A percentile compares a stretch with the other conserved stretches of the same genome.
Evolutionary conservation across 1,140 invertebrate genomes (phyloP).

Genomic region (Lasaia peninsularis): DNA sequence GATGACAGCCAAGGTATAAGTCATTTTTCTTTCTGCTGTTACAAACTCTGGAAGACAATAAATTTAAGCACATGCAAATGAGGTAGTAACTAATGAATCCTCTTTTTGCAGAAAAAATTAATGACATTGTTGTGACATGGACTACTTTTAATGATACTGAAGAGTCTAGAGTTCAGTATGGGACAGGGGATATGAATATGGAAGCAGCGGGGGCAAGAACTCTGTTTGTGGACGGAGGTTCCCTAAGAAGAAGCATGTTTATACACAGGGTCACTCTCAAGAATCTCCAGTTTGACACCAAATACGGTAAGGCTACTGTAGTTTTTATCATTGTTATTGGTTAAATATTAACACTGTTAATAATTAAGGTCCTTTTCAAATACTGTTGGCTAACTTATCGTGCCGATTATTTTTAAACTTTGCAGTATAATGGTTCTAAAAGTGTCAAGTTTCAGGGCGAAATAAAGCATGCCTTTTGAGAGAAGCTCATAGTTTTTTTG

Average conservation of each 20-base stretch:
- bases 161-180: conserved; percentile 87
- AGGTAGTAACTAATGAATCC: background rate
- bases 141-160: conserved; percentile 86
- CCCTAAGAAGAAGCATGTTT: conserved; percentile 82
- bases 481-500: no score
- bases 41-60: no score
- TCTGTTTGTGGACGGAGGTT: conserved; percentile 90
- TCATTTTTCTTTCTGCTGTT: no score
- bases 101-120: conserved; percentile 46
- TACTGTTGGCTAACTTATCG: no score
- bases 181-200: conserved; percentile 78
- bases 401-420: no score
- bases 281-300: conserved; percentile 78
- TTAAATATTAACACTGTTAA: no score
- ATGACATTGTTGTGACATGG: conserved; percentile 88
- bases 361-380: no score
- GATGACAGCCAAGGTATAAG: no score
- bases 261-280: conserved; percentile 86
- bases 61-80: no score
- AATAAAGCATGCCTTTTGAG: no score
- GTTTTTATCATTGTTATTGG: background rate
- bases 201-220: conserved; percentile 79
- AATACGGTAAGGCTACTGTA: conserved; percentile 79
- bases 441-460: no score
- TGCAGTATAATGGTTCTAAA: no score